Base-by-base conservation (phyloP, 2,113 vertebrate genomes). In the Toxostoma redivivum region DNA sequence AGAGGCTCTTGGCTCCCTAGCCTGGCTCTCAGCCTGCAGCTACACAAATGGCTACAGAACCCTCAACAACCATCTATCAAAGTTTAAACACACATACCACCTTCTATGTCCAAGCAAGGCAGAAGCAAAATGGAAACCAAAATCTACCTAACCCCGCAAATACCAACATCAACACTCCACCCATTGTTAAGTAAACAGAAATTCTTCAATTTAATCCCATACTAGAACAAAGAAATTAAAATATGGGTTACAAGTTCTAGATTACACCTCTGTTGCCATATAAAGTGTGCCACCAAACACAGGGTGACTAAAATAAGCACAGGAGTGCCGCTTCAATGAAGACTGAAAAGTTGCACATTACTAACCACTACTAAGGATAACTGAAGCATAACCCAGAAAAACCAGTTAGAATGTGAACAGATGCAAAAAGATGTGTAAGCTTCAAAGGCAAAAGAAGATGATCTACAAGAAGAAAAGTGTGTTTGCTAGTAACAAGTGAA, bases 11-110 rank as follows among this genome's bases (percentile, higher is more conserved):
- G n/a, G 33, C 22, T 79, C 25, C 37, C 69, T 48, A 65, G 35
- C 14, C 17, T 61, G 81, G 23, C 53, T 47, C 38, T 50, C 38
- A n/a, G 69, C 33, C 64, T 67, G 30, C 42, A 79, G 65, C 31
- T 37, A 85, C 37, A 21, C 58, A 82, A 72, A 61, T 12, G 18
- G 42, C 23, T 40, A 47, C 15, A n/a, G 65, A 45, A 48, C 33
- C 31, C 62, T 67, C 35, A n/a, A 28, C 31, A 64, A 23, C 0
- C 5, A 27, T 0, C 0, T 15, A 28, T 2, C 20, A 10, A 53
- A 77, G 25, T 51, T 78, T 56, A 54, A 82, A 72, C 70, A 45
- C 22, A 71, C 9, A 2, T 13, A 57, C 7, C 28, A 48, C 33
- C 33, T 58, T 82, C 22, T 15, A 80, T 28, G 31, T 65, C 28